Evolutionary conservation across 2,888 invertebrate species (phyloP).

Genomic region (Trissonchulus latispiculum): DNA sequence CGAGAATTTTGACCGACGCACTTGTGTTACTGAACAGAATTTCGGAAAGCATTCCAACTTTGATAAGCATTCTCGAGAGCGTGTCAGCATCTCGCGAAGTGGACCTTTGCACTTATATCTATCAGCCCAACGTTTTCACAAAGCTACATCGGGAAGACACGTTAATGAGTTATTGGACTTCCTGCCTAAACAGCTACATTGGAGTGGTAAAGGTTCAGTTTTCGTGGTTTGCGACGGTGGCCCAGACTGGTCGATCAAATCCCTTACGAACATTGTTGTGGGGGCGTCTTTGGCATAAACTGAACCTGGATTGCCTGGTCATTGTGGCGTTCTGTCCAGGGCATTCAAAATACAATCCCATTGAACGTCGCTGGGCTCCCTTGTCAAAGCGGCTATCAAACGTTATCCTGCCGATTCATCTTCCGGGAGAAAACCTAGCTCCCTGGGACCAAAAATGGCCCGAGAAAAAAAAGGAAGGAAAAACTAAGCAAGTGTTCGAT

Average conservation of each 20-base stretch:
- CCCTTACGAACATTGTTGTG: neutral
- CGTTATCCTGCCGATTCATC: neutral
- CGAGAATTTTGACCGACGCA: too few relatives aligned
- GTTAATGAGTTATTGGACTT: neutral
- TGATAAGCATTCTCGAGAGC: neutral
- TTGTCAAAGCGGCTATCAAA: neutral
- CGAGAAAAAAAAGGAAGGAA: neutral
- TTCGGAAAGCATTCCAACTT: neutral
- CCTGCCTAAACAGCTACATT: neutral
- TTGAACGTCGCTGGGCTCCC: neutral
- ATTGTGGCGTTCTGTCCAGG: neutral
- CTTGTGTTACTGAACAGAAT: too few relatives aligned
- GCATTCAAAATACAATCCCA: neutral
- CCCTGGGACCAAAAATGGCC: neutral
- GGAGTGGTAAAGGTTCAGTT: neutral
- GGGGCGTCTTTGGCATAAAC: neutral
- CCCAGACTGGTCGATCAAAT: neutral
- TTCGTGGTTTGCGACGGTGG: neutral
- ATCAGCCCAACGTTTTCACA: neutral
- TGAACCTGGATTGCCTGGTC: neutral
- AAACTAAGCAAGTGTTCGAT: neutral
- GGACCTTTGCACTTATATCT: neutral
- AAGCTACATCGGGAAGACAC: neutral
- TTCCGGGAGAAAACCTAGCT: neutral
- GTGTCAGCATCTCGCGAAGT: neutral